A percentile compares a stretch with the other conserved stretches of the same genome.
These are phyloP conservation scores for Hyphantria cunea DNA, from an alignment of 1,140 invertebrate species.

Conservation along the genomic window DNA sequence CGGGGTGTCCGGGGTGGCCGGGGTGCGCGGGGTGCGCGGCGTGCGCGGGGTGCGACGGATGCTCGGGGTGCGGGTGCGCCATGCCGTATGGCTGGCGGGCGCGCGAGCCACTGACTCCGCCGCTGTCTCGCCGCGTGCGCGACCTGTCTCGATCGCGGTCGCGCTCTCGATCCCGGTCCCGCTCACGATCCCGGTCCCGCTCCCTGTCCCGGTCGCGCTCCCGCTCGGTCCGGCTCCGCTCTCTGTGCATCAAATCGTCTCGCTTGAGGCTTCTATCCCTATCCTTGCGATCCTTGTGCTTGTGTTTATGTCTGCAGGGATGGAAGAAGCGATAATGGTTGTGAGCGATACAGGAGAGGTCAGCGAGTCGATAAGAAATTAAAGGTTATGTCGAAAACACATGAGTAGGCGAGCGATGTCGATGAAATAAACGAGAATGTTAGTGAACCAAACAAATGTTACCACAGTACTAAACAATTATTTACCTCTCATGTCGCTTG, in stretches of 20 bases:
- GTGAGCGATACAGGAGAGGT: constrained; percentile 46
- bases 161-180: constrained; percentile 69
- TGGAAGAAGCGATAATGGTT: constrained; percentile 72
- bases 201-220: constrained; percentile 60
- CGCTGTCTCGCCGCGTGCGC: constrained; percentile 71
- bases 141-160: constrained; percentile 63
- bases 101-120: constrained; percentile 50
- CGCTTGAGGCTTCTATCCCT: constrained; percentile 73
- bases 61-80: constrained; percentile 52
- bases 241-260: constrained; percentile 78
- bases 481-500: constrained; percentile 77
- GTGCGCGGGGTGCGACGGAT: constrained; percentile 57
- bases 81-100: constrained; percentile 48
- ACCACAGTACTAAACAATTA: constrained; percentile 4
- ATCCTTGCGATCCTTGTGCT: constrained; percentile 75
- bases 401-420: constrained; percentile 30
- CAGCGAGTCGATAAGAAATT: constrained; percentile 29
- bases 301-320: constrained; percentile 76
- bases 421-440: constrained; percentile 17
- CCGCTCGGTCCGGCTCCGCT: constrained; percentile 68
- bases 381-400: constrained; percentile 28
- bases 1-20: constrained; percentile 50
- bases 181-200: constrained; percentile 65
- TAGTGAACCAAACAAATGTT: constrained; percentile 2
- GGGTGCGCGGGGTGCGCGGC: constrained; percentile 48